These are phyloP conservation scores for Acleris laterana DNA, from an alignment of 2,888 invertebrate genomes.

Conservation along the genomic window DNA sequence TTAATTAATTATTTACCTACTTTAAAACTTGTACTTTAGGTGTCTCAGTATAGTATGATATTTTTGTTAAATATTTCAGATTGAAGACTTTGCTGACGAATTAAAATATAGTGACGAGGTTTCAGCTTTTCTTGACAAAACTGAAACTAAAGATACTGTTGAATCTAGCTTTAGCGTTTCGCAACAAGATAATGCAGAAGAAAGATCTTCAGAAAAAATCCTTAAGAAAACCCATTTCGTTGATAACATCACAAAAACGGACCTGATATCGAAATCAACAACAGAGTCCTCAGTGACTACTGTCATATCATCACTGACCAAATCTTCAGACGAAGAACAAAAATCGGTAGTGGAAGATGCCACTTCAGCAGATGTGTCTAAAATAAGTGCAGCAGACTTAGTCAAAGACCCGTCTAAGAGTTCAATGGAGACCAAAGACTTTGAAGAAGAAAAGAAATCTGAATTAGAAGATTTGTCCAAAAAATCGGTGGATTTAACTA, in stretches of 20 bases:
- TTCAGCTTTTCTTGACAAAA: constrained; percentile 43
- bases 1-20: too few species aligned
- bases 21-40: too few species aligned
- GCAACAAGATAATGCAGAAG: constrained; percentile 50
- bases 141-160: constrained; percentile 46
- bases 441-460: constrained; percentile 67
- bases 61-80: constrained; percentile 48
- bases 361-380: constrained; percentile 77
- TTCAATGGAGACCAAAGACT: constrained; percentile 73
- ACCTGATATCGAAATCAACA: constrained; percentile 75
- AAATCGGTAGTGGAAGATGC: constrained; percentile 77
- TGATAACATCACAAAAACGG: constrained; percentile 63
- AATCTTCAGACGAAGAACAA: constrained; percentile 78
- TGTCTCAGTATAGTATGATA: not conserved
- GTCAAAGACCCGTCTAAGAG: constrained; percentile 76
- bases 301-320: constrained; percentile 74
- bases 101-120: constrained; percentile 57
- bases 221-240: constrained; percentile 64
- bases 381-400: constrained; percentile 76
- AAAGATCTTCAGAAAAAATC: constrained; percentile 52
- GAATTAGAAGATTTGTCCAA: constrained; percentile 78
- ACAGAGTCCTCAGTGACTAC: constrained; percentile 80
- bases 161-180: constrained; percentile 51
- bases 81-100: constrained; percentile 71
- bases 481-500: constrained; percentile 76